phyloP scores from a whole-genome alignment of 1,140 invertebrate genomes.

The Adoxophyes honmai region DNA sequence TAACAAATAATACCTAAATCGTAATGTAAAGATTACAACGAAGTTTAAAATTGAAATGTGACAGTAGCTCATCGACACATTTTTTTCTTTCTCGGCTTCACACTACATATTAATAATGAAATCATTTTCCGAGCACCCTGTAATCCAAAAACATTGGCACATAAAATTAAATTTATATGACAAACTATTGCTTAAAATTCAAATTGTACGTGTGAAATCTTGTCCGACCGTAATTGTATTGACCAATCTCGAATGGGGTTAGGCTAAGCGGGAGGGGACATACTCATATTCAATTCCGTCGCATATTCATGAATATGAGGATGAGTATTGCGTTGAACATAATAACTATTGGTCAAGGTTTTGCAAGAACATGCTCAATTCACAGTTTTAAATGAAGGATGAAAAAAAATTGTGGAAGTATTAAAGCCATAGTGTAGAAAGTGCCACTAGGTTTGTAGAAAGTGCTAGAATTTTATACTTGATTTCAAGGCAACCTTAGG shows the following conservation, averaged over 20 bases:
- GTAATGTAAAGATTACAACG: too few species aligned
- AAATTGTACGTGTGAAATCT: conserved; percentile 72
- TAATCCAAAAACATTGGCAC: conserved; percentile 26
- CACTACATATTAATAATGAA: background rate
- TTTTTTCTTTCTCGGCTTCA: background rate
- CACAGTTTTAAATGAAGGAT: too few species aligned
- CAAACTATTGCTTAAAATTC: conserved; percentile 75
- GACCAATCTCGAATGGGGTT: conserved; percentile 47
- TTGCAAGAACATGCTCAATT: too few species aligned
- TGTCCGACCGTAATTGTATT: conserved; percentile 66
- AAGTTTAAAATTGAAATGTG: too few species aligned
- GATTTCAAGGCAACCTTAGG: too few species aligned
- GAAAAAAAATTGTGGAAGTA: too few species aligned
- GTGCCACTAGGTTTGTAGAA: too few species aligned
- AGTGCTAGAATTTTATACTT: too few species aligned
- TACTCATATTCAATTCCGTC: background rate
- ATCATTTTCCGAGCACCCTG: conserved; percentile 27
- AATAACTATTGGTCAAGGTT: too few species aligned
- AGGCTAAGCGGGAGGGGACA: conserved; percentile 29
- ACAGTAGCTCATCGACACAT: too few species aligned
- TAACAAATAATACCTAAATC: too few species aligned
- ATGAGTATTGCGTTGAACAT: background rate
- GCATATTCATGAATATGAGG: background rate
- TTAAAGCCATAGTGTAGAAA: too few species aligned
- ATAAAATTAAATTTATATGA: conserved; percentile 73